Base-by-base conservation (phyloP, 1,140 invertebrate genomes). In the Danaus melanippus region DNA sequence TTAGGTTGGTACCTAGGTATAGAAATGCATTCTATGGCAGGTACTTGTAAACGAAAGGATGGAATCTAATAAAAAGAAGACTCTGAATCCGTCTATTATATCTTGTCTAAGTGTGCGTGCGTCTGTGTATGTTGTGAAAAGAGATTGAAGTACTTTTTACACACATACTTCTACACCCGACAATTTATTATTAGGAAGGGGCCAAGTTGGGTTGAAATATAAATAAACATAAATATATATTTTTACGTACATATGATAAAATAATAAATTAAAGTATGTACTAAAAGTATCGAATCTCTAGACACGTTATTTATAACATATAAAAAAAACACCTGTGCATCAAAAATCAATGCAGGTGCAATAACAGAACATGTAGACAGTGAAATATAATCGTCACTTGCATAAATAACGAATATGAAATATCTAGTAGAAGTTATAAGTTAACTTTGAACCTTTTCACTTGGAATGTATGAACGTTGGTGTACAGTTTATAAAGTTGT, bases 21-120 rank as follows among this genome's bases (percentile, higher is more conserved):
- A 67, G 53, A 71, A 69, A 70, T 71, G 65, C 68, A 71, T 69
- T 71, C 64, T 71, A 60, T 51, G 58, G 58, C 64, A 71, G 65
- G 64, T 68, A 71, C 70, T 64, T 69, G 66, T 69, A 77, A 69
- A 75, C 64, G 70, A 74, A 73, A 71, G 67, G 71, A 73, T 76
- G 76, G 73, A 79, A 79, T 81, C 70, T 76, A 74, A 67, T 72
- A 75, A 82, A 78, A 81, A 76, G 69, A 79, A 76, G 66, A 79
- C 66, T 62, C 66, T 66, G 64, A 69, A 70, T 70, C 66, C 64
- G 64, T 70, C 71, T 74, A 76, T 74, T 77, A 71, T 74, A 68
- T 67, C 58, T 55, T 66, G 62, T 68, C 60, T 67, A 64, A 68
- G 67, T 71, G 65, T 77, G 67, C 65, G 64, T 73, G 62, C 66